Base-by-base conservation (phyloP, 2,113 vertebrate species). In the Parus major region DNA sequence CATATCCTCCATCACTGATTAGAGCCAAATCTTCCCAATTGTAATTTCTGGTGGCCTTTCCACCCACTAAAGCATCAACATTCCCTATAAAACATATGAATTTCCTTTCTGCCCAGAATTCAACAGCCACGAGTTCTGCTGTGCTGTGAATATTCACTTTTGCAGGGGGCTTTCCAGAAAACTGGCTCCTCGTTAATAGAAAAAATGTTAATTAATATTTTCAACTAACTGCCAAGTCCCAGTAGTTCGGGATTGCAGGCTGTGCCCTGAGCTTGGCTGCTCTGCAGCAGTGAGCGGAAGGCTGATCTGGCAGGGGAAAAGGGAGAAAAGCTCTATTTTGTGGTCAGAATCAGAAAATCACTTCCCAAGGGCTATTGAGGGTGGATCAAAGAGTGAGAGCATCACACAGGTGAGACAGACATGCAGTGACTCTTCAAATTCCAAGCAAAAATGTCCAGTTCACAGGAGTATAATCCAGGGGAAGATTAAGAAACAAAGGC, bases 161-260 rank as follows among this genome's bases (percentile, higher is more conserved):
- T 35, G 50, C 14, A 2, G 5, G 55, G 46, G 9, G 9, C 13
- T 75, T 82, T 59, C 36, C 13, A 88, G 23, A 16, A 64, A 86
- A 71, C 14, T 8, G 19, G 53, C 24, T 60, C 31, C 56, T 69
- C 46, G 6, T 79, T 41, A 85, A 44, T 1, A 64, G 35, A 92
- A 47, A 39, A 95, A 85, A 80, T 31, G 49, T 18, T 82, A 95
- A 85, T 42, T 85, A 71, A 16, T 82, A 52, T 52, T 82, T 75
- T 80, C 49, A 50, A 33, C 41, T 22, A 73, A 21, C 3, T 15
- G 60, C 41, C 16, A 4, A 76, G n/a, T 39, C 35, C 33, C 22
- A 49, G 27, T 49, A 68, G 9, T 76, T 17, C 52, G 31, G 66
- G 44, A 92, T 66, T 0, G 7, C 33, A 79, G 47, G 56, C 78